Conservation (phyloP, 2,113 vertebrate species). For the Mesitornis unicolor region DNA sequence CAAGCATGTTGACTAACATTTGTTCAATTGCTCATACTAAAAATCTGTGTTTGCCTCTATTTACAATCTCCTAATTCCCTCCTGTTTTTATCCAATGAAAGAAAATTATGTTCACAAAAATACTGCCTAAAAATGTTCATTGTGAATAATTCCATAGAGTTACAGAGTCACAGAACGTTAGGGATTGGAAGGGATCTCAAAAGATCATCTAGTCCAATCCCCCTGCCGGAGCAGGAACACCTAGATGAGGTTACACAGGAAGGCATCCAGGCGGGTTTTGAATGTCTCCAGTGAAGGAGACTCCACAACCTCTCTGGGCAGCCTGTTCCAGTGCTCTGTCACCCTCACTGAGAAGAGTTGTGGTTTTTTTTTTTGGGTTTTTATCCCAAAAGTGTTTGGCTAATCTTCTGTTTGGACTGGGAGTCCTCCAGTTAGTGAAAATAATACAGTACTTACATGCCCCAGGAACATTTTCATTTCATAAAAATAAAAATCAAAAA, state of each 20-base stretch:
- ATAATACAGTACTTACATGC: background rate
- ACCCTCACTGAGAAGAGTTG: too few species aligned
- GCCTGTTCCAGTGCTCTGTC: too few species aligned
- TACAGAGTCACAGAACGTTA: too few species aligned
- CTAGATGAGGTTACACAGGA: too few species aligned
- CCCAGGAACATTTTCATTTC: background rate
- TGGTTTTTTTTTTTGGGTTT: background rate
- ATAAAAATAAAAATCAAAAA: background rate
- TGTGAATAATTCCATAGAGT: background rate
- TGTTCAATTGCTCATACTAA: background rate
- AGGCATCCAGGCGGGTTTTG: too few species aligned
- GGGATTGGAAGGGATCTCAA: too few species aligned
- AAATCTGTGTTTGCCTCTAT: background rate
- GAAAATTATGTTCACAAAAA: background rate
- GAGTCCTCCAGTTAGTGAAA: background rate
- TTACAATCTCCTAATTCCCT: background rate
- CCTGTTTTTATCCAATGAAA: background rate
- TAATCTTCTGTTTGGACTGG: constrained; percentile 5
- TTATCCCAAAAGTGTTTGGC: background rate
- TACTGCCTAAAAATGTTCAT: background rate
- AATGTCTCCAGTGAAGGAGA: too few species aligned
- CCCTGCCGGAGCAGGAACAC: too few species aligned
- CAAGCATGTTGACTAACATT: background rate
- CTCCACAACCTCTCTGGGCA: too few species aligned
- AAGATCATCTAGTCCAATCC: too few species aligned